Conservation (phyloP, 2,888 invertebrate species). For the Acronicta psi region DNA sequence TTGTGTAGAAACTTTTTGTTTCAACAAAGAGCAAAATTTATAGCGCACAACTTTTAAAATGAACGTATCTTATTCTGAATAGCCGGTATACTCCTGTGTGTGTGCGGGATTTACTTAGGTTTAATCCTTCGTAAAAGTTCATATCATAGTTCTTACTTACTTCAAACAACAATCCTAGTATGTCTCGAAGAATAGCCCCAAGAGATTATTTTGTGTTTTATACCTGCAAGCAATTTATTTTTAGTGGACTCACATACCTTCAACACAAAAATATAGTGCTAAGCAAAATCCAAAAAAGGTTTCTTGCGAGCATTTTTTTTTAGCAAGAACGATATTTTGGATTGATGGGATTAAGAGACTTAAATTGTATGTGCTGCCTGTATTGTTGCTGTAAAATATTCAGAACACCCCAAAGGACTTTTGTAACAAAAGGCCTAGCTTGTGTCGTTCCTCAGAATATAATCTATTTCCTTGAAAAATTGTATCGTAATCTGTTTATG, state of each 20-base stretch:
- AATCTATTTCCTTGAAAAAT: too few relatives aligned
- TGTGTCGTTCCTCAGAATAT: too few relatives aligned
- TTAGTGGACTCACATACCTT: constrained; percentile 17
- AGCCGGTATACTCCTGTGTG: constrained; percentile 1
- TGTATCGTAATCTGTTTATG: too few relatives aligned
- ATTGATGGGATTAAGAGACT: too few relatives aligned
- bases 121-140: constrained; percentile 22
- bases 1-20: constrained; percentile 5
- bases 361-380: too few relatives aligned
- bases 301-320: constrained; percentile 1
- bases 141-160: constrained; percentile 33
- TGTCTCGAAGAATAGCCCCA: constrained; percentile 14
- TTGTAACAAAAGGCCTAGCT: too few relatives aligned
- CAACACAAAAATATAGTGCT: constrained; percentile 11
- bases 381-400: too few relatives aligned
- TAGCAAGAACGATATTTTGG: not conserved
- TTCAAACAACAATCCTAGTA: constrained; percentile 27
- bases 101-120: constrained; percentile 20
- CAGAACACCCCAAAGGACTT: too few relatives aligned
- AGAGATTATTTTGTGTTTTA: constrained; percentile 41
- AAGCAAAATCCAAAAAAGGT: constrained; percentile 8
- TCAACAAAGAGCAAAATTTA: constrained; percentile 3
- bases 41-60: constrained; percentile 13
- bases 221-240: constrained; percentile 34
- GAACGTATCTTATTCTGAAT: constrained; percentile 9